Conservation (phyloP, 2,888 invertebrate genomes). For the Drosophila pseudotalamancana region DNA sequence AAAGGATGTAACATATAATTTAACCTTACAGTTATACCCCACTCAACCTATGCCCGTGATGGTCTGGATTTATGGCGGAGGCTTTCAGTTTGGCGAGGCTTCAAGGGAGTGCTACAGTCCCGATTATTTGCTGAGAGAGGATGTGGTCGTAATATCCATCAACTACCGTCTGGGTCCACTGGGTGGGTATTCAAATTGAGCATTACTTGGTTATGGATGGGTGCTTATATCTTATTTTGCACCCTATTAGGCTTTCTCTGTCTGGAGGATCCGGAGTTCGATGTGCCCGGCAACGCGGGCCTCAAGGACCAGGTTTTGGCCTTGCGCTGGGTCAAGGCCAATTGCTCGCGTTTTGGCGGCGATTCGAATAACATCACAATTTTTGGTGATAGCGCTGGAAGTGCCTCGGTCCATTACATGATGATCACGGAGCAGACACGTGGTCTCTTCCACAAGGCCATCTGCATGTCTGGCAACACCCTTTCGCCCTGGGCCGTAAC, state of each 20-base stretch:
- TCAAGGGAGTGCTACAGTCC: slow-evolving; percentile 84
- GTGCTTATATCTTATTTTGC: background rate
- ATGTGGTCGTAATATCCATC: slow-evolving; percentile 85
- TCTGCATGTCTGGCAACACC: slow-evolving; percentile 83
- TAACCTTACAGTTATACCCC: slow-evolving; percentile 73
- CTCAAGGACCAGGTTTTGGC: slow-evolving; percentile 86
- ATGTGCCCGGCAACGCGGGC: slow-evolving; percentile 86
- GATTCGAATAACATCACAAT: slow-evolving; percentile 85
- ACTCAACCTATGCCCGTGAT: slow-evolving; percentile 83
- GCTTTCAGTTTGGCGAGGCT: slow-evolving; percentile 85
- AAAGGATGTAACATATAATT: background rate
- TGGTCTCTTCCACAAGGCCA: slow-evolving; percentile 83
- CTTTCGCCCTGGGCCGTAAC: slow-evolving; percentile 82
- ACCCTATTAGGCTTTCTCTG: slow-evolving; percentile 84
- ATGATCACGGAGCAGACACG: slow-evolving; percentile 85
- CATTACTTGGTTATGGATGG: background rate
- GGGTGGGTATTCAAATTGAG: slow-evolving; percentile 56
- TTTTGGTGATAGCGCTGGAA: slow-evolving; percentile 86
- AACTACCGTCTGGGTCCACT: slow-evolving; percentile 85
- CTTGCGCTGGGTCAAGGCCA: slow-evolving; percentile 85
- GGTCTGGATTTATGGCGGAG: slow-evolving; percentile 86
- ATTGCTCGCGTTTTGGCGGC: slow-evolving; percentile 85
- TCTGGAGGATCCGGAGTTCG: slow-evolving; percentile 84
- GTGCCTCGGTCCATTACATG: slow-evolving; percentile 85
- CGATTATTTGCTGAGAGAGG: slow-evolving; percentile 84